These are phyloP conservation scores for Agrypnia vestita DNA, from an alignment of 1,140 invertebrate genomes.

Conservation along the genomic window DNA sequence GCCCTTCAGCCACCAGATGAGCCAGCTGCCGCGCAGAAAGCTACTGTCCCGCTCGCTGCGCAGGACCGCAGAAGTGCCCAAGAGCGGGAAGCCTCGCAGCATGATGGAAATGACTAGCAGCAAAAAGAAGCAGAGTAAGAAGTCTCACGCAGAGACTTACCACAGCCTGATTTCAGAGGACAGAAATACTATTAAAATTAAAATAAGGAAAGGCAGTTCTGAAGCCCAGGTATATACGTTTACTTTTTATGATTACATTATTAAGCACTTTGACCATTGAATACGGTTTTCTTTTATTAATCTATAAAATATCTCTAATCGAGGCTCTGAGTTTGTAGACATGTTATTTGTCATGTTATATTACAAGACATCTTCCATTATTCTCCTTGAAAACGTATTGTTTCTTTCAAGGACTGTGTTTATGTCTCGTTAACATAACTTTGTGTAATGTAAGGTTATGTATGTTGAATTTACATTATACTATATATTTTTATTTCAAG, in stretches of 20 bases:
- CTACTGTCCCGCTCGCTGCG: slow-evolving; percentile 67
- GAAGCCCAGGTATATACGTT: slow-evolving; percentile 29
- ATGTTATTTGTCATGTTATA: too few species aligned
- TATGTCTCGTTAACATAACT: not conserved
- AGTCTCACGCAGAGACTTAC: slow-evolving; percentile 65
- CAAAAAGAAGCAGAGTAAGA: slow-evolving; percentile 27
- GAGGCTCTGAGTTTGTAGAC: too few species aligned
- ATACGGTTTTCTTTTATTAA: too few species aligned
- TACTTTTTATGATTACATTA: not conserved
- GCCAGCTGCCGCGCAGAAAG: slow-evolving; percentile 72
- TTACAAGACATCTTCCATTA: too few species aligned
- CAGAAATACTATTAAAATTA: slow-evolving; percentile 70
- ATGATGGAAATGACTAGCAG: slow-evolving; percentile 69
- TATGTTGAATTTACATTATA: not conserved
- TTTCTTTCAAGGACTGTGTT: too few species aligned
- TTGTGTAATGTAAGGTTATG: slow-evolving; percentile 25
- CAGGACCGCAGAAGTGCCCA: slow-evolving; percentile 64
- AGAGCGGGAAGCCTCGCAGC: slow-evolving; percentile 71
- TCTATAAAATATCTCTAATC: too few species aligned
- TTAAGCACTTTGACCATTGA: too few species aligned
- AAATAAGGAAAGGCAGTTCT: slow-evolving; percentile 62
- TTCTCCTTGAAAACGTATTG: too few species aligned
- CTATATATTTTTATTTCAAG: too few species aligned
- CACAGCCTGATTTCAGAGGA: slow-evolving; percentile 71
- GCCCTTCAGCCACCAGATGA: slow-evolving; percentile 73